These are phyloP conservation scores for Xanthia icteritia DNA, from an alignment of 2,888 invertebrate genomes.

Conservation along the genomic window DNA sequence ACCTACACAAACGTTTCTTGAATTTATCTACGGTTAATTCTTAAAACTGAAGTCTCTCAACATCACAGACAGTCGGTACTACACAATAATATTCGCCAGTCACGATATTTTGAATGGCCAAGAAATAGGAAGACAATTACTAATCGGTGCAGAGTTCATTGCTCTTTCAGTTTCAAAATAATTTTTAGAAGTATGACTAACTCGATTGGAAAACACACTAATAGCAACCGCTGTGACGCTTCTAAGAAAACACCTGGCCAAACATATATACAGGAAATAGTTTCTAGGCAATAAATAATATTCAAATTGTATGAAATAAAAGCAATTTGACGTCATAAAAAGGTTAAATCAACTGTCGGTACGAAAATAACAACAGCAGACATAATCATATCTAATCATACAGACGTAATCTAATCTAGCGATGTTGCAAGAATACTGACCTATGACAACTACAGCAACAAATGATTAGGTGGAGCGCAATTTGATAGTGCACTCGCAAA, in stretches of 20 bases:
- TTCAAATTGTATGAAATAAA: constrained; percentile 31
- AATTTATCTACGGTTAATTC: constrained; percentile 24
- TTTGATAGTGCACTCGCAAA: constrained; percentile 77
- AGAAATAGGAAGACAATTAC: constrained; percentile 56
- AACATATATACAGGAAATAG: constrained; percentile 64
- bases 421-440: constrained; percentile 82
- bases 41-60: constrained; percentile 14
- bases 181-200: constrained; percentile 81
- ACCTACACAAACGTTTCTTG: constrained; percentile 16
- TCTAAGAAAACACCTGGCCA: constrained; percentile 73
- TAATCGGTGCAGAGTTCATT: constrained; percentile 71
- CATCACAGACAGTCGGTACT: constrained; percentile 29
- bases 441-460: constrained; percentile 82
- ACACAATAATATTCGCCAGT: constrained; percentile 56
- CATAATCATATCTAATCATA: constrained; percentile 73
- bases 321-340: constrained; percentile 51
- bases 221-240: constrained; percentile 65
- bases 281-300: constrained; percentile 39
- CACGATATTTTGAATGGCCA: constrained; percentile 67
- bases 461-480: constrained; percentile 75
- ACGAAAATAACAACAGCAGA: constrained; percentile 58
- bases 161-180: constrained; percentile 69
- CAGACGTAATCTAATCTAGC: constrained; percentile 84
- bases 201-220: constrained; percentile 69
- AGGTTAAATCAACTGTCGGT: constrained; percentile 42